Conservation (phyloP, 2,797 vertebrate species). For the Pelodytes ibericus region DNA sequence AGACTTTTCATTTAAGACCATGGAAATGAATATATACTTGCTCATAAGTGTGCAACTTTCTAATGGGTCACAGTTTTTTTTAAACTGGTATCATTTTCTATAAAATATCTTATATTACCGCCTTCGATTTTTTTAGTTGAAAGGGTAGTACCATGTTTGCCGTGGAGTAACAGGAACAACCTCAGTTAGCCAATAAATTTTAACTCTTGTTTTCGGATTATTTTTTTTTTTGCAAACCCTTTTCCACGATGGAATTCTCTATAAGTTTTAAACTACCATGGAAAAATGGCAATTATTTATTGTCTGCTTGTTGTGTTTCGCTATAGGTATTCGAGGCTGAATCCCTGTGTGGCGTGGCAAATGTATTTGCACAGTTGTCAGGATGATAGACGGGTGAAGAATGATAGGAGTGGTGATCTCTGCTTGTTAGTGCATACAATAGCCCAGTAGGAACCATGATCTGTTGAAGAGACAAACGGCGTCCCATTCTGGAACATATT, state of each 20-base stretch:
- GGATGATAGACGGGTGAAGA: slow-evolving; percentile 83
- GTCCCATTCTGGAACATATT: slow-evolving; percentile 91
- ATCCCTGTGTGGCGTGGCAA: slow-evolving; percentile 82
- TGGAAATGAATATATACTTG: no score
- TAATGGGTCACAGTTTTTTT: no score
- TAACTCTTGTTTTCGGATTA: no score
- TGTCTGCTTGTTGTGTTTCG: slow-evolving; percentile 32
- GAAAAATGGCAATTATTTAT: slow-evolving; percentile 6
- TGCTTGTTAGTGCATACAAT: slow-evolving; percentile 86
- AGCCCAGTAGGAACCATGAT: slow-evolving; percentile 79
- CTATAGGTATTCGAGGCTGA: slow-evolving; percentile 71
- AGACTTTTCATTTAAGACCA: no score
- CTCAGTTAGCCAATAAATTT: no score
- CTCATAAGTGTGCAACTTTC: no score
- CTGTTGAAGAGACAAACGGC: slow-evolving; percentile 83
- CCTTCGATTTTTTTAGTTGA: no score
- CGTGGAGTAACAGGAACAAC: no score
- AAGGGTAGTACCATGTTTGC: no score
- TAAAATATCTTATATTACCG: no score
- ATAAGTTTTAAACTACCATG: neutral
- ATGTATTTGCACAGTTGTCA: slow-evolving; percentile 91
- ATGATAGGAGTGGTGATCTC: slow-evolving; percentile 73
- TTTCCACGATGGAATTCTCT: neutral
- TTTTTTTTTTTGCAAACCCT: neutral
- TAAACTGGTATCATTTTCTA: no score